Evolutionary conservation across 92 coral and sea anemone species (phyloP), one percentile per base, ranked within the genome.

Genomic region (Porites cylindrica): DNA sequence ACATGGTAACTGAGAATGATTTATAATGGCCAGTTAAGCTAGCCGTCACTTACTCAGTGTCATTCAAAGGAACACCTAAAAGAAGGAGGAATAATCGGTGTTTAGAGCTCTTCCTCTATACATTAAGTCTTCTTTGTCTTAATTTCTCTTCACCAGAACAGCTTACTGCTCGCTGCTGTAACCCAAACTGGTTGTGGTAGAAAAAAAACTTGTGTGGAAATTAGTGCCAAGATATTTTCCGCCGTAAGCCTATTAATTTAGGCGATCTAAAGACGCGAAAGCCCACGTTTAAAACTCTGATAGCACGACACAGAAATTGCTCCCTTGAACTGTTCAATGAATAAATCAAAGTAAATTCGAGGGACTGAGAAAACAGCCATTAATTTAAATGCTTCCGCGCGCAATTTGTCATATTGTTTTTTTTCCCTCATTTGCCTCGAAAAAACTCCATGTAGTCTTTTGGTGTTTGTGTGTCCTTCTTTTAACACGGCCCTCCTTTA

Each of bases 161-260:
- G 59, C 59, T 79, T 29, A 3, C 51, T 53, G 47, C 68, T 50
- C 72, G 32, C 72, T 51, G 47, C 82, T 78, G 56, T 0, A 11
- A 32, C n/a, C n/a, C 62, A 24, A 26, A 58, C 23, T 59, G 23
- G 68, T 59, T 54, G 18, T 76, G 58, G 59, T 20, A 78, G 26
- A 76, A 66, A 54, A 56, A 76, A 76, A 56, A 3, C 47, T 78
- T 78, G 14, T 32, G 75, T 13, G 56, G 19, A 78, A n/a, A 17
- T 38, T 38, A 10, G 32, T 8, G 54, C 17, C 14, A 9, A 7
- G 38, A 29, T 59, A 54, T 77, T 18, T 77, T 29, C 68, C 71
- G 70, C 70, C 82, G 47, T 60, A 24, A 29, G 70, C 71, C 82
- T 43, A 32, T 10, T 16, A 32, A 76, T 13, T 50, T 50, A 50